Evolutionary conservation across 2,797 vertebrate species (phyloP).

Genomic region (Bothrops alternatus): DNA sequence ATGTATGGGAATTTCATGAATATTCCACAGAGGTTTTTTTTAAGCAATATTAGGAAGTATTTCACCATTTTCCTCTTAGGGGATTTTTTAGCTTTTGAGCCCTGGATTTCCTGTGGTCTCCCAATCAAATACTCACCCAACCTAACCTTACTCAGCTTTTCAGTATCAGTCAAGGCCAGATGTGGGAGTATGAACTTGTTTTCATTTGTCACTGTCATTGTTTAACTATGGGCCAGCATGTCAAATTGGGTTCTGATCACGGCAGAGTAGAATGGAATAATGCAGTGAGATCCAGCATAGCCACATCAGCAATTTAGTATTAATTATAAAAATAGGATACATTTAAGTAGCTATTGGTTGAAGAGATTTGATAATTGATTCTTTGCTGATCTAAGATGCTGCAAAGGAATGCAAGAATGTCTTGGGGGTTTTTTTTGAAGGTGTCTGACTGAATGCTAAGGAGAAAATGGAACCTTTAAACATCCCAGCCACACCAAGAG

Average conservation of each 20-base stretch:
- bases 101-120: background rate
- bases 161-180: background rate
- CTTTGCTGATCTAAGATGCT: background rate
- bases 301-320: background rate
- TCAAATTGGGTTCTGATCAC: background rate
- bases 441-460: background rate
- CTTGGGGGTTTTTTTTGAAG: background rate
- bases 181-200: background rate
- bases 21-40: background rate
- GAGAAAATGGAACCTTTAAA: constrained; percentile 9
- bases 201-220: background rate
- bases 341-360: background rate
- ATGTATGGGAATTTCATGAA: background rate
- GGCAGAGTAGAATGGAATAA: background rate
- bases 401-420: background rate
- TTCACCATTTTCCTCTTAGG: background rate
- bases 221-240: background rate
- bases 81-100: background rate
- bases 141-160: background rate
- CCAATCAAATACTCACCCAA: background rate
- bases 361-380: background rate
- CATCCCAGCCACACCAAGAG: background rate
- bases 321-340: background rate
- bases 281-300: background rate
- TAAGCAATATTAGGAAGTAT: background rate